Base-by-base conservation (phyloP, 2,113 vertebrate species). In the Antigone vipio region DNA sequence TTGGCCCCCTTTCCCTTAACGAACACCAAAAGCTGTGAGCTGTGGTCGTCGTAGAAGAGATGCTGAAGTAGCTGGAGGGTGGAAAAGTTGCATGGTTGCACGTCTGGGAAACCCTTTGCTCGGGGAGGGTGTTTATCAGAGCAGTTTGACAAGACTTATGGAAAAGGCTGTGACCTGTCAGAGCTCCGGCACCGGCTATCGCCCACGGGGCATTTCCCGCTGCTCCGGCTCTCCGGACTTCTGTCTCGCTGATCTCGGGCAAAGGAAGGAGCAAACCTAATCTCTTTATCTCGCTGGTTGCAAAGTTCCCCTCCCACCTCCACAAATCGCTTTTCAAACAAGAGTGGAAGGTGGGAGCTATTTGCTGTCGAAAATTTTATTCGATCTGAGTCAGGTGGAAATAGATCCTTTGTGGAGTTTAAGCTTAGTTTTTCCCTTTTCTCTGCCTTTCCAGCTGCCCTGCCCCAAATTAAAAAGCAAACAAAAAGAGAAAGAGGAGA, bases 101-200 rank as follows among this genome's bases (percentile, higher is more conserved):
- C 8, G 29, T 40, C 50, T 17, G 59, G 89, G 81, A 63, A 85
- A 32, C 26, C 59, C 58, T 92, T 78, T 75, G 78, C 88, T 85
- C 9, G 0, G 2, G 69, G 45, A 69, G 42, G 55, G 60, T 11
- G 74, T 93, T 93, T 84, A 63, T 88, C 40, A 27, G 64, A 49
- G 79, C 50, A 11, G 44, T 50, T 38, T 84, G 88, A 59, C 55
- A 49, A 19, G 62, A 44, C 52, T 58, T 34, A 13, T 55, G 81
- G 88, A 72, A 63, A 85, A 71, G 95, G 91, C 85, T 77, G 50
- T 83, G 94, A 93, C 88, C 94, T 82, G 71, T 64, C 60, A 44
- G 81, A 32, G 47, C 66, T 89, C 77, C 18, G 2, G 55, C n/a
- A 4, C 68, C 8, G 34, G 50, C 64, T 35, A 8, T 77, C 4